Evolutionary conservation across 2,888 invertebrate genomes (phyloP), one percentile per base, ranked within the genome.

Genomic region (Ferrisia virgata): DNA sequence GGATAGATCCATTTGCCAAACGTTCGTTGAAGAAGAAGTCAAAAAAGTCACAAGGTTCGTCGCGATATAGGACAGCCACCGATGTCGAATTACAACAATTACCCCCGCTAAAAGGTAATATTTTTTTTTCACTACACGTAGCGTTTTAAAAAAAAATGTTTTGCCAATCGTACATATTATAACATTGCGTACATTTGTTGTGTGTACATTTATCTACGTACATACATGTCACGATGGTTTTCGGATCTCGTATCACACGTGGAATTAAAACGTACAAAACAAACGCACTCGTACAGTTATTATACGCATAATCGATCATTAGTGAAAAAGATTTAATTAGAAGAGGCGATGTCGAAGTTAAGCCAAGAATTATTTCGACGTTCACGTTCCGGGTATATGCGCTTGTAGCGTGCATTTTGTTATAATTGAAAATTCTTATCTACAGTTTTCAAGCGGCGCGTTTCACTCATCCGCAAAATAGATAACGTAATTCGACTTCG

Each of bases 1-100:
- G 98, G 91, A 98, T 99, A 92, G 99, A 99, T 92, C 99, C 99
- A 88, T 99, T 99, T 91, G 96, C 96, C 88, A 99, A 98, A 92
- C 93, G 97, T 90, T 98, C 98, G 88, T 91, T 97, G 88, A 97
- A 97, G 92, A 98, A 97, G 92, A 96, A 97, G 91, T 96, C 96
- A 89, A 98, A 97, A 92, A 96, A 97, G 91, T 97, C 98, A 89
- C 98, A 99, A 91, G 99, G 99, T 88, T 98, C 98, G 88, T 99
- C 99, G 87, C 93, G 99, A 88, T 99, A 99, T 91, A 94, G 98
- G 90, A 97, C 97, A 89, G 97, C 97, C 88, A 97, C 97, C 91
- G 98, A 98, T 90, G 96, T 98, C 88, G 99, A 99, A 90, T 91
- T 99, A 87, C 96, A 96, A 90, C 96, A 96, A 89, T 92, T 99